These are phyloP conservation scores for Ochropleura plecta DNA, from an alignment of 2,888 invertebrate genomes.

Conservation along the genomic window DNA sequence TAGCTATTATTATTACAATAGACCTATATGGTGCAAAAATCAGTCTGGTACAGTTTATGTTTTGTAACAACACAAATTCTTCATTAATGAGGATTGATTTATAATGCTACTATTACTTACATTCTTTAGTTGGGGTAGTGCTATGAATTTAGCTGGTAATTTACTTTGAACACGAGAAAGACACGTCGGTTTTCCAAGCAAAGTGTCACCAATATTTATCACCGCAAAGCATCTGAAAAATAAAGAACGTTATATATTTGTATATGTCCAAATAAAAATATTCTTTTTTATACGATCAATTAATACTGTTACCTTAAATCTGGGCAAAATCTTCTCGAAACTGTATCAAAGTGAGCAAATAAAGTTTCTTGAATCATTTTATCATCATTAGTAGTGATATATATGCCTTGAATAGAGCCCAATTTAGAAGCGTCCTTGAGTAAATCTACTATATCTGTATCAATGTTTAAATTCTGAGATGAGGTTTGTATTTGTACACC, in stretches of 20 bases:
- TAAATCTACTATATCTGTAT: conserved; percentile 48
- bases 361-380: conserved; percentile 46
- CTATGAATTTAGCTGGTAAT: conserved; percentile 64
- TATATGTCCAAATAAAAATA: too few relatives aligned
- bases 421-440: conserved; percentile 56
- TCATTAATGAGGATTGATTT: too few relatives aligned
- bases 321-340: conserved; percentile 60
- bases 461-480: conserved; percentile 34
- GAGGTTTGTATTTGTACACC: conserved; percentile 61
- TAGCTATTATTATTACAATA: too few relatives aligned
- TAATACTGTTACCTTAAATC: conserved; percentile 35
- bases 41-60: too few relatives aligned
- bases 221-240: conserved; percentile 43
- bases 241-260: too few relatives aligned
- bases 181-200: conserved; percentile 60
- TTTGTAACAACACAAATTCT: too few relatives aligned
- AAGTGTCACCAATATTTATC: conserved; percentile 36
- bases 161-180: conserved; percentile 54
- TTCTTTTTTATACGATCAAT: too few relatives aligned
- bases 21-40: too few relatives aligned
- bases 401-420: conserved; percentile 70
- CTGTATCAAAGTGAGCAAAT: conserved; percentile 64
- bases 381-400: conserved; percentile 52
- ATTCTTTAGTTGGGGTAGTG: conserved; percentile 19
- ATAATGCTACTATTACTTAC: too few relatives aligned